Base-by-base conservation (phyloP, 1,140 invertebrate genomes). In the Liolophura sinensis region DNA sequence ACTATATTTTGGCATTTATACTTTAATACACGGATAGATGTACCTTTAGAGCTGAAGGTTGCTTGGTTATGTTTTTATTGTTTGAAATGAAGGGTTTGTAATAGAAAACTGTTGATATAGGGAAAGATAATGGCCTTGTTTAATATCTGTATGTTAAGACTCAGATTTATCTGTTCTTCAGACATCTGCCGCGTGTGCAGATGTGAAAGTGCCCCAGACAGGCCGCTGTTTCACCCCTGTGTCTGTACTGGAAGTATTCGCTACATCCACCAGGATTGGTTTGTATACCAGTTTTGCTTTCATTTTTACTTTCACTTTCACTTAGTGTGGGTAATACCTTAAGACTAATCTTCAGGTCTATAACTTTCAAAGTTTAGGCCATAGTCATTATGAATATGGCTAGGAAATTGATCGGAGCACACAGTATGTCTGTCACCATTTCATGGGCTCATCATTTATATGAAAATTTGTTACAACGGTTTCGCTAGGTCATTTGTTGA, bases 171-270 rank as follows among this genome's bases (percentile, higher is more conserved):
- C 66, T 46, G 60, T 47, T 63, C 75, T 74, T 52, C 75, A 80
- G 80, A 80, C 68, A 98, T 99, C 78, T 99, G 97, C 86, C 91
- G 97, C 70, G 97, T 99, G 62, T 99, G 97, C 86, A 89, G 97
- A 68, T 96, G 93, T 70, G 96, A 99, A 82, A 95, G 92, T 49
- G 86, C 91, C 40, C 77, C 88, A 14, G 93, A 95, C 69, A 88
- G 94, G 71, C 94, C 93, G 0, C 85, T 98, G 5, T 99, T 96
- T 82, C 95, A 99, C 87, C 97, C 97, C 0, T 99, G 97, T 85
- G 96, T 99, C 60, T 99, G 97, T 83, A 98, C 96, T 15, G 97
- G 97, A 54, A 97, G 94, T 70, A 99, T 99, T 68, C 99, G 98
- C 87, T 99, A 93, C 88, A 98, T 99, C 56, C 97, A 99, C 85